These are phyloP conservation scores for Chloroceryle aenea DNA, from an alignment of 2,113 vertebrate genomes.

Conservation along the genomic window DNA sequence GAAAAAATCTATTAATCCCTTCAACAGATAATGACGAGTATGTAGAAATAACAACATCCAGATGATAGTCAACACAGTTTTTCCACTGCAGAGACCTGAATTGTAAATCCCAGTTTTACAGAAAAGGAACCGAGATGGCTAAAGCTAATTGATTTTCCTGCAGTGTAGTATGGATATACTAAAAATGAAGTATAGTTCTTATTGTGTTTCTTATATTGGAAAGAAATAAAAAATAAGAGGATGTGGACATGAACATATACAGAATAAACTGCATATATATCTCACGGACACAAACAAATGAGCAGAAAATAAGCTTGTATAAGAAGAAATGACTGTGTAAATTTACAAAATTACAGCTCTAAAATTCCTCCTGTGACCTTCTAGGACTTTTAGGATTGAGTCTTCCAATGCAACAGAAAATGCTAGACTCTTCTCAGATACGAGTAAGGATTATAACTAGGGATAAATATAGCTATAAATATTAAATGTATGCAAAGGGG, in stretches of 20 bases:
- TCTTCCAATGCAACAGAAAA: not conserved
- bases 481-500: not conserved
- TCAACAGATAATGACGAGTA: not conserved
- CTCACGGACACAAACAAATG: not conserved
- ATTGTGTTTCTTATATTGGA: not conserved
- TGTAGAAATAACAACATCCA: not conserved
- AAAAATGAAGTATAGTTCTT: constrained; percentile 21
- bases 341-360: constrained; percentile 7
- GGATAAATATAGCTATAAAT: not conserved
- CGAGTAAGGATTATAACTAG: not conserved
- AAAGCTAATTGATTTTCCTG: constrained; percentile 48
- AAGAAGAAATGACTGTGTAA: constrained; percentile 8
- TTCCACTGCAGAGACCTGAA: not conserved
- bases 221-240: constrained; percentile 31
- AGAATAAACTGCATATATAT: constrained; percentile 23
- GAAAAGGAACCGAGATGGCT: not conserved
- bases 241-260: not conserved
- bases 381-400: not conserved
- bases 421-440: not conserved
- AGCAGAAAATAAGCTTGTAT: constrained; percentile 20
- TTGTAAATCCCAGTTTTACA: not conserved
- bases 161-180: not conserved
- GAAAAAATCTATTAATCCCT: not conserved
- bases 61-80: not conserved
- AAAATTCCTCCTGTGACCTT: constrained; percentile 31